Base-by-base conservation (phyloP, 2,113 vertebrate species). In the Melospiza melodia region DNA sequence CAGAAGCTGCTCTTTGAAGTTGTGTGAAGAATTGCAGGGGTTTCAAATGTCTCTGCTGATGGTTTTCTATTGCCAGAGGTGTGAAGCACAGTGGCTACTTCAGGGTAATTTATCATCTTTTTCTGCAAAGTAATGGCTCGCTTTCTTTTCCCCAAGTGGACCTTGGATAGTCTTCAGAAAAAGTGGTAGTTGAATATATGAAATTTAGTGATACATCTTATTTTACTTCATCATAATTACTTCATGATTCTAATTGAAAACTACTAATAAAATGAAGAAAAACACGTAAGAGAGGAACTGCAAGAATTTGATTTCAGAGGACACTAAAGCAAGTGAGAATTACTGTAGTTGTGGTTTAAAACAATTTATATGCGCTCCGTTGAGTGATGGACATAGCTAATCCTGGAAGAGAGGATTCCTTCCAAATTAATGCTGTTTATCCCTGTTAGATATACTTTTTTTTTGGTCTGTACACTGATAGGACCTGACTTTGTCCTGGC, bases 21-120 rank as follows among this genome's bases (percentile, higher is more conserved):
- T 75, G 37, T 39, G 24, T 72, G 58, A 82, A 52, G 49, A 49
- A 18, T 33, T 90, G 55, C 43, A 28, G 71, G 71, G 31, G 15
- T 57, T 93, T 93, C 21, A 33, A 27, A 79, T 73, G 37, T 55
- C 81, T 73, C 72, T 74, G 31, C 63, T 79, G 37, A 94, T 78
- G 51, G 44, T 95, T 82, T 93, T 65, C 57, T 51, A 3, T 72
- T 91, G 20, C 69, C 3, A 15, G 35, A 71, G 55, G 51, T 81
- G 57, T 82, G 80, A 83, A 90, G 39, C 65, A 67, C 4, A 6
- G 66, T 2, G 27, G 62, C 89, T 87, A 49, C 43, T 59, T 54
- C 33, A 19, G 49, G 31, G 48, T 91, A 67, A 84, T 95, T 95
- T 86, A 91, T 92, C 82, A 83, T 30, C n/a, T 93, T 91, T 93